These are phyloP conservation scores for Pangasius djambal DNA, from an alignment of 2,797 vertebrate genomes.

Conservation along the genomic window DNA sequence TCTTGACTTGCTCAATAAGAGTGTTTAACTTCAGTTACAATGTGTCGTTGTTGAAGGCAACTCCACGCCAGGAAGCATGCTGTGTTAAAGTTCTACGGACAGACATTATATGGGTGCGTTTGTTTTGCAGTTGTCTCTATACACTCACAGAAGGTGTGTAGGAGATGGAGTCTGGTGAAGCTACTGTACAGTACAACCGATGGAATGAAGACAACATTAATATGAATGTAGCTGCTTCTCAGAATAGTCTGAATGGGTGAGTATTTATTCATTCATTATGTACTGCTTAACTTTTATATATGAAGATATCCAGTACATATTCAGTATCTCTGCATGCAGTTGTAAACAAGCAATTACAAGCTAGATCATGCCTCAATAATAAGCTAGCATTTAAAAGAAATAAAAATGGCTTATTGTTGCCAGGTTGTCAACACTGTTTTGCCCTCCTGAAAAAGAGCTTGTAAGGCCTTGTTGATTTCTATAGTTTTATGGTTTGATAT, in stretches of 20 bases:
- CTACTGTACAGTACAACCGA: constrained; percentile 73
- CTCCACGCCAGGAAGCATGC: constrained; percentile 5
- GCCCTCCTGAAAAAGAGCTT: background rate
- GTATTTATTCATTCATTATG: constrained; percentile 26
- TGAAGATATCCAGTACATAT: background rate
- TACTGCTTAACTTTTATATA: background rate
- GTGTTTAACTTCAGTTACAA: constrained; percentile 27
- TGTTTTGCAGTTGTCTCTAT: constrained; percentile 10
- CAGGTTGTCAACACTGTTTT: background rate
- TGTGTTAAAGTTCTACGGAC: background rate
- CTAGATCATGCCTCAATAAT: background rate
- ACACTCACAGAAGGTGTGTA: constrained; percentile 2
- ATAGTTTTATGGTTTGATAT: background rate
- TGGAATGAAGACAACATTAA: constrained; percentile 82
- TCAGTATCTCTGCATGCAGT: background rate
- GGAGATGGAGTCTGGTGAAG: constrained; percentile 61
- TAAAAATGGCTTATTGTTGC: background rate
- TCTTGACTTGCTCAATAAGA: constrained; percentile 40
- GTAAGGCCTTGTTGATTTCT: background rate
- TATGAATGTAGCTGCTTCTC: constrained; percentile 63
- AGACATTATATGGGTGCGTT: background rate
- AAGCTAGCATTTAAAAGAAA: background rate
- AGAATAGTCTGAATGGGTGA: constrained; percentile 70
- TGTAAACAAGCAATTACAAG: background rate
- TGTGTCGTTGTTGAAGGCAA: background rate